Evolutionary conservation across 23 tunicate genomes (phyloP), one percentile per base, ranked within the genome.

Genomic region (Oikopleura vanhoeffeni): DNA sequence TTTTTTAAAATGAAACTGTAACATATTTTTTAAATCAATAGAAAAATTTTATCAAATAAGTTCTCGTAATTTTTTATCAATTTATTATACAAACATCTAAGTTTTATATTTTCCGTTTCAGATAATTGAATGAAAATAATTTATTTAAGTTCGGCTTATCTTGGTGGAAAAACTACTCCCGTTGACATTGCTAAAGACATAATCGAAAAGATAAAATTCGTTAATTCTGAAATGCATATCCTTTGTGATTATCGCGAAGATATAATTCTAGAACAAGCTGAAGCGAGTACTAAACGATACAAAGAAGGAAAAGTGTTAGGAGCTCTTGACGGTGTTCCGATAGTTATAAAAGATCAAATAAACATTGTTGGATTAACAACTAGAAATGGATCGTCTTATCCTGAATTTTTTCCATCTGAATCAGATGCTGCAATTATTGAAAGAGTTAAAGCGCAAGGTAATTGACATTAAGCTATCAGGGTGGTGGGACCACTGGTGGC

Each of bases 321-420:
- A 2, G 36, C 79, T 71, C 35, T 71, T 32, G 79, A 71, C 38
- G 79, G 79, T 32, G 79, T 71, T 2, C 79, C 79, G 34, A 71
- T 71, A 18, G 79, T 38, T 2, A 24, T 71, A 38, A 71, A 71
- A 30, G 79, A 71, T 30, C 79, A 71, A 30, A 13, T 71, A 2
- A 30, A 71, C 32, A 32, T 71, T 4, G 38, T 13, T 13, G 79
- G 79, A 2, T 38, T 13, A 13, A 71, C 34, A 28, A 32, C 3
- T 3, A 33, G 79, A 71, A 71, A 71, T 71, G 79, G 79, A 32
- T 38, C 32, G 3, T 33, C 27, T 18, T 32, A 13, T 71, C 35
- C 34, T 30, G 79, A 71, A 30, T 3, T 2, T 71, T 2, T 2
- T 30, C 34, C 79, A 32, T 18, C 38, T 71, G 38, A 18, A 18